A percentile compares a stretch with the other conserved stretches of the same genome.
phyloP scores from a whole-genome alignment of 1,140 invertebrate species.

The Vollenhovia emeryi region DNA sequence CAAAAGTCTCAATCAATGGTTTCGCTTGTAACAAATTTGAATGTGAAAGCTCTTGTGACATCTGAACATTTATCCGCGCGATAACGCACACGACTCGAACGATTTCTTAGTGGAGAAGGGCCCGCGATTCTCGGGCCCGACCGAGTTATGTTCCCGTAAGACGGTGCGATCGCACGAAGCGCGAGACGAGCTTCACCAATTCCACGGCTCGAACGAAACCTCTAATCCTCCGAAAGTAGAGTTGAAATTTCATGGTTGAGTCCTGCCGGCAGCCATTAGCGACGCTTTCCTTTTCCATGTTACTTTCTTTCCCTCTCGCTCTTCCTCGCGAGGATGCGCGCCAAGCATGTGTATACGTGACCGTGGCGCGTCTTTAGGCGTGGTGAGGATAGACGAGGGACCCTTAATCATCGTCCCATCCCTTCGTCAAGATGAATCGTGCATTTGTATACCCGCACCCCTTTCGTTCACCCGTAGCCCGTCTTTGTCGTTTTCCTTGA shows the following conservation, averaged over 20 bases:
- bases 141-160: not conserved
- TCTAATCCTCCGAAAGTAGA: conserved; percentile 59
- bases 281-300: conserved; percentile 41
- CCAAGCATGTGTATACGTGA: conserved; percentile 13
- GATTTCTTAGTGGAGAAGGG: not conserved
- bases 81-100: not conserved
- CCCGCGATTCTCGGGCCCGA: no score
- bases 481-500: conserved; percentile 31
- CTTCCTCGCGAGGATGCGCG: conserved; percentile 7
- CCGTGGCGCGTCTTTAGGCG: conserved; percentile 38
- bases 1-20: no score
- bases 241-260: conserved; percentile 66
- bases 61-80: not conserved
- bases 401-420: conserved; percentile 78
- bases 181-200: conserved; percentile 9
- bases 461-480: conserved; percentile 31
- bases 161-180: conserved; percentile 2
- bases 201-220: conserved; percentile 32
- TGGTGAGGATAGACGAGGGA: conserved; percentile 71
- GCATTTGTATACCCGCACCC: conserved; percentile 68
- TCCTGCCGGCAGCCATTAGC: conserved; percentile 55
- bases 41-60: not conserved
- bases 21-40: not conserved
- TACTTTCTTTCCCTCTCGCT: not conserved
- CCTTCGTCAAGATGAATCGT: conserved; percentile 77